Evolutionary conservation across 2,797 vertebrate genomes (phyloP).

Genomic region (Oryzias sinensis): DNA sequence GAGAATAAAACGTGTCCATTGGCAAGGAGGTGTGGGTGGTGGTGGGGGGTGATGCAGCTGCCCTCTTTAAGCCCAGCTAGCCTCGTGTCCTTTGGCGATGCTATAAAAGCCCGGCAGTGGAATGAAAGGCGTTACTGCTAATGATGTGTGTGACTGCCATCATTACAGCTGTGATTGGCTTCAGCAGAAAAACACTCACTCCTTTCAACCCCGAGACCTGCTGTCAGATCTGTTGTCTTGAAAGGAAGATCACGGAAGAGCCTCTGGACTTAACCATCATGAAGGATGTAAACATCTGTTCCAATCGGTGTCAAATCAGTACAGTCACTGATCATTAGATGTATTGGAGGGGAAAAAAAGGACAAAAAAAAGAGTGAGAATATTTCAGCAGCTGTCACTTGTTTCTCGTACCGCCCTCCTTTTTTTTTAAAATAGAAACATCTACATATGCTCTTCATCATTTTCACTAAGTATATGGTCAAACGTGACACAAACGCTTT

Average conservation of each 20-base stretch:
- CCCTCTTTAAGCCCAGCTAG: slow-evolving; percentile 33
- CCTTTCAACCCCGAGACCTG: slow-evolving; percentile 9
- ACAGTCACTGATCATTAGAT: no score
- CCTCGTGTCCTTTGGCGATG: slow-evolving; percentile 34
- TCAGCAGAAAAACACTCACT: slow-evolving; percentile 19
- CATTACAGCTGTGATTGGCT: slow-evolving; percentile 13
- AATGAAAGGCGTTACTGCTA: slow-evolving; percentile 10
- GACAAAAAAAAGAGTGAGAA: no score
- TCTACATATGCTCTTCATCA: slow-evolving; percentile 44
- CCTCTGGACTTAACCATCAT: no score
- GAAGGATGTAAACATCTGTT: no score
- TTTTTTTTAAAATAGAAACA: slow-evolving; percentile 53
- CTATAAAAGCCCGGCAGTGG: slow-evolving; percentile 3
- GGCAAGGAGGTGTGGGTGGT: neutral
- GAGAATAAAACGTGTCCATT: slow-evolving; percentile 23
- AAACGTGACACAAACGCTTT: no score
- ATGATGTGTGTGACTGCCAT: slow-evolving; percentile 31
- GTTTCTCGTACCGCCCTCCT: slow-evolving; percentile 44
- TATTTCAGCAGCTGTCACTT: slow-evolving; percentile 2
- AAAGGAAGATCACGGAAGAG: neutral
- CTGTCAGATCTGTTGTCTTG: slow-evolving; percentile 15
- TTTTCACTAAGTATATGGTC: slow-evolving; percentile 62
- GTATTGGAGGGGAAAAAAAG: no score
- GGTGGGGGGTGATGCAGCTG: neutral
- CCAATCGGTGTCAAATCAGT: no score